A percentile compares a stretch with the other conserved stretches of the same genome.
These are phyloP conservation scores for Carollia perspicillata DNA, from an alignment of 2,113 vertebrate species.

Conservation along the genomic window DNA sequence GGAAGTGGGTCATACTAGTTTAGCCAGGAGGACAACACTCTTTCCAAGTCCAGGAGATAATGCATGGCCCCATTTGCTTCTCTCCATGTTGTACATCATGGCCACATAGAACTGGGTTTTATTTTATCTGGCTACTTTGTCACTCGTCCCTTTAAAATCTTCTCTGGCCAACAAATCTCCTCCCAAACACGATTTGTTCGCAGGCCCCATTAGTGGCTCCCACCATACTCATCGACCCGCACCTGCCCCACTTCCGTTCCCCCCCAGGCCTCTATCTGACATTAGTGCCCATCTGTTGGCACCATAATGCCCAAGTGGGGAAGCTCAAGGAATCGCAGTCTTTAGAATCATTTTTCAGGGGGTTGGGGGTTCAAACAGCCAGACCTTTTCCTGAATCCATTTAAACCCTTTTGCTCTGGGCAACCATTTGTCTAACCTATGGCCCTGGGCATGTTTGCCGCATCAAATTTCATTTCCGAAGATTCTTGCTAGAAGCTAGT, in stretches of 20 bases:
- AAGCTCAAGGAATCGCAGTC: neutral
- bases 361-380: neutral
- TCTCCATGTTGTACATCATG: neutral
- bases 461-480: slow-evolving; percentile 40
- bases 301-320: neutral
- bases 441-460: neutral
- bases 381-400: slow-evolving; percentile 15
- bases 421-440: neutral
- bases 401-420: neutral
- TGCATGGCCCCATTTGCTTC: neutral
- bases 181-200: neutral
- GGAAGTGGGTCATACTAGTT: neutral
- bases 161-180: neutral
- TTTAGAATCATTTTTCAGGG: neutral
- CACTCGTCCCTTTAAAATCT: neutral
- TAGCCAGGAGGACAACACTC: neutral
- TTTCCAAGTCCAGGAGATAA: neutral
- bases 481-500: slow-evolving; percentile 49
- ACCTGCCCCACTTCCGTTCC: neutral
- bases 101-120: neutral
- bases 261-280: neutral
- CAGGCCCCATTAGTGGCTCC: neutral
- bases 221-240: neutral
- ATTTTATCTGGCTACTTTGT: neutral
- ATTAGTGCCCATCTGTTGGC: neutral